Evolutionary conservation across 2,113 vertebrate species (phyloP).

Genomic region (Prietella phreatophila): DNA sequence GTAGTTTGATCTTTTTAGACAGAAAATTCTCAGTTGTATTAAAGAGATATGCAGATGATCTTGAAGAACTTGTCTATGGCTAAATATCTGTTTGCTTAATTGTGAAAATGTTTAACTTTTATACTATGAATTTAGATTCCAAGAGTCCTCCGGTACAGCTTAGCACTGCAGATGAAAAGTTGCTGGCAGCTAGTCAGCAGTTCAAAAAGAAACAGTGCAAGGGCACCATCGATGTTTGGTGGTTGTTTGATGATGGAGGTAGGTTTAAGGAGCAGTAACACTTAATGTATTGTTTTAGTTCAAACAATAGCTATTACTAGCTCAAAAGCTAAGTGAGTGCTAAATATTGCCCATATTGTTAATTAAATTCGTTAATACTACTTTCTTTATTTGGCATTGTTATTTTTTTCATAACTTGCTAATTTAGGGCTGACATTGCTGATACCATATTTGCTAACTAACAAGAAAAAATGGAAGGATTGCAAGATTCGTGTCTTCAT

Average conservation of each 20-base stretch:
- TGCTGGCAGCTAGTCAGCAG: conserved; percentile 86
- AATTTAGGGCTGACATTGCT: conserved; percentile 85
- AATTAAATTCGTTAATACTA: neutral
- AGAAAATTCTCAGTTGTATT: neutral
- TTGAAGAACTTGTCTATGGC: neutral
- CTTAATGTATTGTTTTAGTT: neutral
- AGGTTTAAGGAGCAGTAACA: conserved; percentile 29
- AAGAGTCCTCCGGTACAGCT: conserved; percentile 76
- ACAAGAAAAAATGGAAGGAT: conserved; percentile 77
- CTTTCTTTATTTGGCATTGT: neutral
- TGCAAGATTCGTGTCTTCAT: conserved; percentile 77
- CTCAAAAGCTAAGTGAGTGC: neutral
- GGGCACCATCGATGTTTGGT: conserved; percentile 97
- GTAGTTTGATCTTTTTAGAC: neutral
- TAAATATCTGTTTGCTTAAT: neutral
- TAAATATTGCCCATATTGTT: neutral
- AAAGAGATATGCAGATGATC: neutral
- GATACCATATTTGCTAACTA: conserved; percentile 94
- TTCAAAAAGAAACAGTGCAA: conserved; percentile 95
- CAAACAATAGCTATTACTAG: neutral
- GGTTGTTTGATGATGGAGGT: conserved; percentile 99
- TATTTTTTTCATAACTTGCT: neutral
- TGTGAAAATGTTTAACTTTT: neutral
- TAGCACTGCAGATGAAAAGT: conserved; percentile 83
- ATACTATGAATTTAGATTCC: conserved; percentile 65